A percentile compares a stretch with the other conserved stretches of the same genome.
phyloP scores from a whole-genome alignment of 2,113 vertebrate genomes.

The Galemys pyrenaicus region DNA sequence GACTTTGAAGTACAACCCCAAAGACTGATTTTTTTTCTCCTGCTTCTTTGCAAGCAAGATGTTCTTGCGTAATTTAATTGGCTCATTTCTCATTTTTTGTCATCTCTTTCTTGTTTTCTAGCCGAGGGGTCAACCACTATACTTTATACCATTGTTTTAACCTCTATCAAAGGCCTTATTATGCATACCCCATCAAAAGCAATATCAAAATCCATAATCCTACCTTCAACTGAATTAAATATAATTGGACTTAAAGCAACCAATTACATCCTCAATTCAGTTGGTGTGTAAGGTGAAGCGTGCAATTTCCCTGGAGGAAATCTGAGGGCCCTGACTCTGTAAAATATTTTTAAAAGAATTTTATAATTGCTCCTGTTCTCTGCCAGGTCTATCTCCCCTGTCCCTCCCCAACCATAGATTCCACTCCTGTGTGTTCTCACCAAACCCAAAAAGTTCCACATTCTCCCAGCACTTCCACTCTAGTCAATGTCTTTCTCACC shows the following conservation, averaged over 20 bases:
- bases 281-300: slow-evolving; percentile 48
- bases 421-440: not conserved
- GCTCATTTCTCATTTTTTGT: slow-evolving; percentile 77
- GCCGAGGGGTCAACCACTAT: slow-evolving; percentile 41
- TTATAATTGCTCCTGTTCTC: not conserved
- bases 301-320: slow-evolving; percentile 50
- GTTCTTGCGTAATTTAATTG: slow-evolving; percentile 67
- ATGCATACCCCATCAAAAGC: slow-evolving; percentile 49
- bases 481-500: not conserved
- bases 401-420: not conserved
- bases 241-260: slow-evolving; percentile 72
- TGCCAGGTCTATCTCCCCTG: not conserved
- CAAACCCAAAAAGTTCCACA: not conserved
- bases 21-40: slow-evolving; percentile 36
- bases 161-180: slow-evolving; percentile 69
- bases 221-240: slow-evolving; percentile 66
- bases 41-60: slow-evolving; percentile 63
- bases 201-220: slow-evolving; percentile 71
- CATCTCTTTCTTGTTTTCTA: slow-evolving; percentile 69
- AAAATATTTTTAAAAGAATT: slow-evolving; percentile 15
- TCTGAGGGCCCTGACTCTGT: not conserved
- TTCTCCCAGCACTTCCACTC: not conserved
- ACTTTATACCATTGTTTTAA: slow-evolving; percentile 66
- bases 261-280: slow-evolving; percentile 52
- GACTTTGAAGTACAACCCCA: slow-evolving; percentile 61